phyloP scores from a whole-genome alignment of 1,140 invertebrate genomes.

The Aphelinus atriplicis region DNA sequence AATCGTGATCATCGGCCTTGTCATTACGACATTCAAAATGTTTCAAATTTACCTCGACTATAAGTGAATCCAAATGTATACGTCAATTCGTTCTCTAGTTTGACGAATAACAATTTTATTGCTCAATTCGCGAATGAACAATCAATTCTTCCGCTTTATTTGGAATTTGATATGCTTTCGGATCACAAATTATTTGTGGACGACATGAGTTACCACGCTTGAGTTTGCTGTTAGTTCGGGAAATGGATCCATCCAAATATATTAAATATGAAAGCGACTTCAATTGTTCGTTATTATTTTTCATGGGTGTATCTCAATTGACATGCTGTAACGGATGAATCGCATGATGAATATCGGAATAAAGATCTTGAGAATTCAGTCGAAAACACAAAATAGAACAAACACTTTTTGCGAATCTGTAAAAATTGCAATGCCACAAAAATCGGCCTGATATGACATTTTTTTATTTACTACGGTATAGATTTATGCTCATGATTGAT shows the following conservation, averaged over 20 bases:
- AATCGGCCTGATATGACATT: conserved; percentile 26
- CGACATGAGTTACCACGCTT: conserved; percentile 4
- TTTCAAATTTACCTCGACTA: no score
- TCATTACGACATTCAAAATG: no score
- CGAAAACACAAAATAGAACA: background rate
- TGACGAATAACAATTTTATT: conserved; percentile 1
- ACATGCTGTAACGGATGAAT: background rate
- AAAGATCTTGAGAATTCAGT: background rate
- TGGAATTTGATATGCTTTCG: conserved; percentile 25
- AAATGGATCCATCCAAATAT: no score
- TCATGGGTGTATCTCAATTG: conserved; percentile 10
- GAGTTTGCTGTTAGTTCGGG: conserved; percentile 20
- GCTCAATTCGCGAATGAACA: background rate
- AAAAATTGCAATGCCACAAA: conserved; percentile 23
- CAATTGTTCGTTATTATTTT: no score
- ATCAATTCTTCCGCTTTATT: background rate
- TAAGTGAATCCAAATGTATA: background rate
- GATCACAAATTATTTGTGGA: conserved; percentile 28
- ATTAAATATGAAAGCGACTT: no score
- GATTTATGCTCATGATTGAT: conserved; percentile 30
- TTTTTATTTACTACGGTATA: conserved; percentile 15
- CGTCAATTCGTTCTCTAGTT: conserved; percentile 19
- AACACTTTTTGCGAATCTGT: background rate
- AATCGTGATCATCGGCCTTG: conserved; percentile 10
- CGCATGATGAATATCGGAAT: background rate